Evolutionary conservation across 2,797 vertebrate genomes (phyloP).

Genomic region (Falco rusticolus): DNA sequence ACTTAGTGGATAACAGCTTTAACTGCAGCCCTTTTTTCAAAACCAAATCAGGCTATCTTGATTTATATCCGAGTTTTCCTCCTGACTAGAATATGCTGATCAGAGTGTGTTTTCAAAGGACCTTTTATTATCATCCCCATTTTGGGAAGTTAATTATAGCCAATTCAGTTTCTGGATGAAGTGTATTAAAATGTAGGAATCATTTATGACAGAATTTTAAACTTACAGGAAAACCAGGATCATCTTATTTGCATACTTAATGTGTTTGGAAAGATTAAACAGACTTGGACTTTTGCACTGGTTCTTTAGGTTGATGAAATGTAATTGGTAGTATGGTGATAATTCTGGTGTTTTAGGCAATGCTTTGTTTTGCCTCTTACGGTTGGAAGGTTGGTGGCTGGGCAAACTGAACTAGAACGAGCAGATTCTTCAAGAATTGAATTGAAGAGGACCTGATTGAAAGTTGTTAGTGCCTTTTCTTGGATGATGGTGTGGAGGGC

Average conservation of each 20-base stretch:
- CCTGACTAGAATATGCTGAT: background rate
- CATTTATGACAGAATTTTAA: background rate
- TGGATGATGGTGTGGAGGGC: background rate
- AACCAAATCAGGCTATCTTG: background rate
- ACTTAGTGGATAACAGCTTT: conserved; percentile 65
- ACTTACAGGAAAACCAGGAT: background rate
- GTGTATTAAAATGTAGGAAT: background rate
- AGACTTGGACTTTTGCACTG: background rate
- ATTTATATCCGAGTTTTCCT: background rate
- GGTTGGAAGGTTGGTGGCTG: background rate
- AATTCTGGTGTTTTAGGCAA: background rate
- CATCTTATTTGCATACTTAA: background rate
- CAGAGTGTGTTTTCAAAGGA: background rate
- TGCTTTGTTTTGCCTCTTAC: background rate
- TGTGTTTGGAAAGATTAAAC: background rate
- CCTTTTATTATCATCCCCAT: background rate
- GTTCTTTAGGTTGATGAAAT: background rate
- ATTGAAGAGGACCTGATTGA: background rate
- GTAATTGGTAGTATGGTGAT: background rate
- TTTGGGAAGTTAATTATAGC: background rate
- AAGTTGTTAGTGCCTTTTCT: background rate
- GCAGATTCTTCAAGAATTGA: background rate
- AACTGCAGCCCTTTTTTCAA: conserved; percentile 49
- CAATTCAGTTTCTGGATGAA: background rate
- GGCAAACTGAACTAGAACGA: background rate